These are phyloP conservation scores for Platypus cylindrus DNA, from an alignment of 2,888 invertebrate species.

Conservation along the genomic window DNA sequence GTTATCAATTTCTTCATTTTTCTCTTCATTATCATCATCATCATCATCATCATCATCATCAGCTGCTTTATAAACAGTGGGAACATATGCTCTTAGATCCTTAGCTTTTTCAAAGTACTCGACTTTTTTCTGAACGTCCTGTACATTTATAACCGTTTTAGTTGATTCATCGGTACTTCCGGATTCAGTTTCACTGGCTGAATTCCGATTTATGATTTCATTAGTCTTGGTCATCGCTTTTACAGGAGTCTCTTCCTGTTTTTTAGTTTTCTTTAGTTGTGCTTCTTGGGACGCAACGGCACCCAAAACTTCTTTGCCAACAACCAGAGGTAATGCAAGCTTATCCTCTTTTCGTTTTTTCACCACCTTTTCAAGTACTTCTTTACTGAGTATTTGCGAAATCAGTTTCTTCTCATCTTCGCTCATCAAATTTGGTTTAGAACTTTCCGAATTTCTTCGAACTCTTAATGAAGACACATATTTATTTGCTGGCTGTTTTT, in stretches of 20 bases:
- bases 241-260: slow-evolving; percentile 26
- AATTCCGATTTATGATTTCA: slow-evolving; percentile 34
- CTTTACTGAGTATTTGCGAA: slow-evolving; percentile 59
- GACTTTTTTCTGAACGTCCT: slow-evolving; percentile 57
- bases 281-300: slow-evolving; percentile 45
- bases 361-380: slow-evolving; percentile 53
- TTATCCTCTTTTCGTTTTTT: slow-evolving; percentile 27
- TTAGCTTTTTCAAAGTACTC: slow-evolving; percentile 67
- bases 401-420: slow-evolving; percentile 62
- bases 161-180: slow-evolving; percentile 60
- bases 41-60: slow-evolving; percentile 29
- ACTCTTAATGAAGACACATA: slow-evolving; percentile 29
- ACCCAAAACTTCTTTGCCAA: slow-evolving; percentile 48
- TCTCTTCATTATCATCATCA: slow-evolving; percentile 33
- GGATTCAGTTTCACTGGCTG: slow-evolving; percentile 57
- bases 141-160: slow-evolving; percentile 52
- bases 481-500: slow-evolving; percentile 1
- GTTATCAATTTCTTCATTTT: slow-evolving; percentile 21
- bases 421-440: slow-evolving; percentile 33
- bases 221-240: slow-evolving; percentile 28
- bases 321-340: slow-evolving; percentile 28
- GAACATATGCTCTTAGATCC: slow-evolving; percentile 37
- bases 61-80: slow-evolving; percentile 36
- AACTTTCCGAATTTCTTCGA: slow-evolving; percentile 36
- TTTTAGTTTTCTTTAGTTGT: slow-evolving; percentile 18